A percentile compares a stretch with the other conserved stretches of the same genome.
phyloP scores from a whole-genome alignment of 2,113 vertebrate genomes.

The Sylvilagus bachmani region DNA sequence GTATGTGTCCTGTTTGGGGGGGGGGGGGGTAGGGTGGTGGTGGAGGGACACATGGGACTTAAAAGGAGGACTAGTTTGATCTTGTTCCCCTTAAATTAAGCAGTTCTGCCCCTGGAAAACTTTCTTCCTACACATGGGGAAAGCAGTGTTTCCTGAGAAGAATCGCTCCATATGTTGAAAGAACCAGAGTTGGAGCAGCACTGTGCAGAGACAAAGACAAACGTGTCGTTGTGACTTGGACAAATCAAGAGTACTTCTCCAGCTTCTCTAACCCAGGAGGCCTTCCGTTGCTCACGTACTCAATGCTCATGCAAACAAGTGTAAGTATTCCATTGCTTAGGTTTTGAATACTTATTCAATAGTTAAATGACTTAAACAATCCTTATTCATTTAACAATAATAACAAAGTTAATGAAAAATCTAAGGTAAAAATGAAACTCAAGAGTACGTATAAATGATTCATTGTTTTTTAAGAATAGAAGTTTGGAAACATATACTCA shows the following conservation, averaged over 20 bases:
- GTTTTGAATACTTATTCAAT: background rate
- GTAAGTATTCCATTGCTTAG: background rate
- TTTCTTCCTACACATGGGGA: slow-evolving; percentile 5
- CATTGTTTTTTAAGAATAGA: background rate
- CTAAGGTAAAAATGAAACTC: background rate
- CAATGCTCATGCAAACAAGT: background rate
- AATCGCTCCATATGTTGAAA: slow-evolving; percentile 24
- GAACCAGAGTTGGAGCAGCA: background rate
- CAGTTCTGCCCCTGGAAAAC: background rate
- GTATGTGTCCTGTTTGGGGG: too few species aligned
- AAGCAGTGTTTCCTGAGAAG: slow-evolving; percentile 65
- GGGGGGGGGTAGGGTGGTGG: too few species aligned
- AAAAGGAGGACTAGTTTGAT: background rate
- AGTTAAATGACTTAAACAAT: background rate
- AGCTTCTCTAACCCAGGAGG: background rate
- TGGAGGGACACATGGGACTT: too few species aligned
- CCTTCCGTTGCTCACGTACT: background rate
- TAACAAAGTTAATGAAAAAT: slow-evolving; percentile 24
- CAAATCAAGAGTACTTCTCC: slow-evolving; percentile 3
- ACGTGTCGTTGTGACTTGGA: slow-evolving; percentile 55
- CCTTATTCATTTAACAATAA: slow-evolving; percentile 20
- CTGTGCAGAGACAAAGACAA: background rate
- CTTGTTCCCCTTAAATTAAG: background rate
- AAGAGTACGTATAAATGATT: background rate
- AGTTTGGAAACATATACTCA: background rate